Evolutionary conservation across 2,113 vertebrate species (phyloP), one percentile per base, ranked within the genome.

Genomic region (Coreoperca whiteheadi): DNA sequence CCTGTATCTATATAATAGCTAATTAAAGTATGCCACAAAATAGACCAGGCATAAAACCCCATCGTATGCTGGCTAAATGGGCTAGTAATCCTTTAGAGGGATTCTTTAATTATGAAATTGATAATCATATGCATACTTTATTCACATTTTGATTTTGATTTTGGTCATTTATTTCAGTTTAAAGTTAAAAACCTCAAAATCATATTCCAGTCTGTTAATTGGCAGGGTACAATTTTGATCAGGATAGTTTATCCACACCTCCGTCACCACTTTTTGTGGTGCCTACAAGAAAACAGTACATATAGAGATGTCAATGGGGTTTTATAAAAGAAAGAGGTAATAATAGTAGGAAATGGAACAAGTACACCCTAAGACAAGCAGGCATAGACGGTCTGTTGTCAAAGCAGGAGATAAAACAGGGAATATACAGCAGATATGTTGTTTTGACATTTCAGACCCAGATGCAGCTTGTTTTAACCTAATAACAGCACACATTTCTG

Each of bases 1-100:
- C 23, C 66, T 71, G 60, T 63, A 72, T 79, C 72, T 78, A 37
- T 86, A 57, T 74, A 74, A 84, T 53, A 59, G 79, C 54, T 74
- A 82, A 87, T 90, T 84, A 89, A 77, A 88, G 82, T 77, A 23
- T 78, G 63, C 65, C 56, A 77, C 23, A 54, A 76, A 84, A 53
- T 25, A 80, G 50, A 79, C 61, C 69, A 77, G 28, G 77, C 65
- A 56, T 66, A 68, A 87, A 30, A 82, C 70, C 20, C 2, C 10
- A 51, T 57, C 21, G 15, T 30, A 9, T 66, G 20, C 53, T 8
- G 23, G 50, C 15, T 60, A 32, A 66, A 78, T 50, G 14, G n/a
- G 6, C 10, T 68, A n/a, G 39, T 79, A 20, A 23, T 54, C 34
- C 37, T 46, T 28, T 54, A 23, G 21, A 69, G 21, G 9, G 32